Evolutionary conservation across 2,888 invertebrate genomes (phyloP).

Genomic region (Artemia sinica): DNA sequence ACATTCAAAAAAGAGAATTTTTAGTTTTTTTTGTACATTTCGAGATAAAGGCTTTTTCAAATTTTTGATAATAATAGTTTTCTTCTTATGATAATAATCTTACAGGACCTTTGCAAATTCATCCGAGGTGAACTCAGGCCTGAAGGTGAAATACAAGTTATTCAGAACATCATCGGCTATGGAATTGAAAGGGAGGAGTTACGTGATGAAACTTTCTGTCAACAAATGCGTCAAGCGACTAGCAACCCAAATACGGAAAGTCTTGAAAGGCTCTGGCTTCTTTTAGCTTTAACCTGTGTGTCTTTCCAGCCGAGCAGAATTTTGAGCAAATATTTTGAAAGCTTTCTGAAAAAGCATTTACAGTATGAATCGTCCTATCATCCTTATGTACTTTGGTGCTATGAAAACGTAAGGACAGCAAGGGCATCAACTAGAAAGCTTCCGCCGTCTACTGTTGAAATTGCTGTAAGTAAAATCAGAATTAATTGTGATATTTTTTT

Average conservation of each 20-base stretch:
- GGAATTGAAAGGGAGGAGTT: conserved; percentile 80
- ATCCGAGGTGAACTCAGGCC: conserved; percentile 69
- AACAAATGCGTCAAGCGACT: conserved; percentile 56
- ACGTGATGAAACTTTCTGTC: conserved; percentile 70
- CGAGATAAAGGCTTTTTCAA: conserved; percentile 7
- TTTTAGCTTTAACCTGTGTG: conserved; percentile 72
- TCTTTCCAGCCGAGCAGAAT: conserved; percentile 77
- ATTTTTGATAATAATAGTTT: neutral
- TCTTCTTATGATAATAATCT: conserved; percentile 20
- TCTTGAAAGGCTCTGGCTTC: conserved; percentile 51
- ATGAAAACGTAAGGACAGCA: conserved; percentile 75
- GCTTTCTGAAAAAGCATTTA: conserved; percentile 52
- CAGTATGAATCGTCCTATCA: conserved; percentile 45
- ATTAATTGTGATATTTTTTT: neutral
- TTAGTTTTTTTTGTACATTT: neutral
- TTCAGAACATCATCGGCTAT: conserved; percentile 64
- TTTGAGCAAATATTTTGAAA: conserved; percentile 59
- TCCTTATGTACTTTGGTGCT: conserved; percentile 82
- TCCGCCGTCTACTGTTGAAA: conserved; percentile 80
- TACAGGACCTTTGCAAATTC: conserved; percentile 70
- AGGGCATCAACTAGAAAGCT: conserved; percentile 54
- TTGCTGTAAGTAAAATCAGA: conserved; percentile 50
- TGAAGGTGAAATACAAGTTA: conserved; percentile 61
- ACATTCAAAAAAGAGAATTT: neutral
- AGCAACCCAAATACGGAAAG: conserved; percentile 63